Evolutionary conservation across 2,888 invertebrate species (phyloP).

Genomic region (Pseudolycoriella hygida): DNA sequence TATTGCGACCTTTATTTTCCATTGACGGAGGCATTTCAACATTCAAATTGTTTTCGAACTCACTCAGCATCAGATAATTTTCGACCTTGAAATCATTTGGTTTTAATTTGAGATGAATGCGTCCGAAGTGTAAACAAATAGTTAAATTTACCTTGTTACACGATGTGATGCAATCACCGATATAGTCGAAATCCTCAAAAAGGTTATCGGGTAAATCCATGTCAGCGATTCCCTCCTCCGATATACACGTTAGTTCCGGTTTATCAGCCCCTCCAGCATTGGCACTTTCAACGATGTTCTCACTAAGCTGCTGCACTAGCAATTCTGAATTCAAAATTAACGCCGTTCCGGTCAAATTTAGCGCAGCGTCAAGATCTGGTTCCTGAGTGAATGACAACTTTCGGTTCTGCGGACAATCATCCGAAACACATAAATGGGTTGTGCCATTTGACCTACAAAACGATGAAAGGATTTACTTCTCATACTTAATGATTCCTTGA

Average conservation of each 20-base stretch:
- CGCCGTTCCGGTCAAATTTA: conserved; percentile 27
- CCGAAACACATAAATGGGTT: conserved; percentile 35
- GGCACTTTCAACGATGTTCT: conserved; percentile 21
- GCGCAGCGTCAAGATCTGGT: conserved; percentile 34
- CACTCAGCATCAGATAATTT: conserved; percentile 70
- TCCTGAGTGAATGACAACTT: conserved; percentile 40
- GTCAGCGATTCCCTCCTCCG: conserved; percentile 69
- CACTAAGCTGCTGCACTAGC: conserved; percentile 30
- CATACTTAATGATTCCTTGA: too few relatives aligned
- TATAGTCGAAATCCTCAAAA: conserved; percentile 60
- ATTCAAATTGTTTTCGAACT: conserved; percentile 69
- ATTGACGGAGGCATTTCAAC: conserved; percentile 32
- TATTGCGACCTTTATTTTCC: too few relatives aligned
- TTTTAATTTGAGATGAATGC: too few relatives aligned
- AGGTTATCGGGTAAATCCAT: conserved; percentile 67
- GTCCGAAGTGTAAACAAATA: too few relatives aligned
- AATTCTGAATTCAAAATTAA: conserved; percentile 34
- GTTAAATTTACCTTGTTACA: conserved; percentile 69
- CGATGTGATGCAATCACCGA: conserved; percentile 67
- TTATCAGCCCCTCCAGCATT: conserved; percentile 36
- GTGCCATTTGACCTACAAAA: conserved; percentile 32
- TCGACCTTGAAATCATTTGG: conserved; percentile 41
- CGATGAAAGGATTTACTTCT: too few relatives aligned
- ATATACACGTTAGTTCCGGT: conserved; percentile 66
- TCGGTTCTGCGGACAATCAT: conserved; percentile 37